Conservation (phyloP, 2,888 invertebrate genomes). For the Drosophila differens region DNA sequence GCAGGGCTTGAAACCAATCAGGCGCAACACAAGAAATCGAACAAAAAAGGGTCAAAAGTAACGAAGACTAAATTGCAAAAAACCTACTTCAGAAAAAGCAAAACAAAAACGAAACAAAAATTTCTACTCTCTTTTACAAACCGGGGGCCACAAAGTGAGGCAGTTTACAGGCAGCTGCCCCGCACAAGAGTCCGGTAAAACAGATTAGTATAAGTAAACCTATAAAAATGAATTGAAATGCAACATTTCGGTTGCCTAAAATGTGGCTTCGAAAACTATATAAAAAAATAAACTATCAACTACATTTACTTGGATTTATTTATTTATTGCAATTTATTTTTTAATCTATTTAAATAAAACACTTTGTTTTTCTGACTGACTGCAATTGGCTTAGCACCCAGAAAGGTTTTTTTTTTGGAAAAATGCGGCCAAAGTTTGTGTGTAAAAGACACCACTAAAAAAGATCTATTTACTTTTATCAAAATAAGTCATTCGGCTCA, state of each 20-base stretch:
- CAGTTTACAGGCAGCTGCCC: constrained; percentile 22
- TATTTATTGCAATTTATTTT: not conserved
- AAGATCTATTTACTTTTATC: not conserved
- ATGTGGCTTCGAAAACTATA: not conserved
- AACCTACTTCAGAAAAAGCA: constrained; percentile 17
- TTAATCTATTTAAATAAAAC: not conserved
- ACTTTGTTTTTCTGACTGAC: not conserved
- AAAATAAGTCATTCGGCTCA: not conserved
- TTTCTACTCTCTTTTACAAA: constrained; percentile 15
- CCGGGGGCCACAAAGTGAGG: not conserved
- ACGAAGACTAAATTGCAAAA: constrained; percentile 31
- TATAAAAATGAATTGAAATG: constrained; percentile 16
- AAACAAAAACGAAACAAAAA: constrained; percentile 38
- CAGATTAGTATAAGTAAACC: constrained; percentile 2
- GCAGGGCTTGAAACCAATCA: constrained; percentile 53
- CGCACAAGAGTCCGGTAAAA: not conserved
- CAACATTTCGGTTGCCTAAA: not conserved
- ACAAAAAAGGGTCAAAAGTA: constrained; percentile 46
- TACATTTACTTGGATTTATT: not conserved
- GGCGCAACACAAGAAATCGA: constrained; percentile 42
- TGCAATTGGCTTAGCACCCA: not conserved
- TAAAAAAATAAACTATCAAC: not conserved
- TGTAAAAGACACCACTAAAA: not conserved
- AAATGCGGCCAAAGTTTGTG: not conserved
- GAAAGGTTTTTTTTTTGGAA: not conserved